Base-by-base conservation (phyloP, 2,888 invertebrate species). In the Netelia inedita region DNA sequence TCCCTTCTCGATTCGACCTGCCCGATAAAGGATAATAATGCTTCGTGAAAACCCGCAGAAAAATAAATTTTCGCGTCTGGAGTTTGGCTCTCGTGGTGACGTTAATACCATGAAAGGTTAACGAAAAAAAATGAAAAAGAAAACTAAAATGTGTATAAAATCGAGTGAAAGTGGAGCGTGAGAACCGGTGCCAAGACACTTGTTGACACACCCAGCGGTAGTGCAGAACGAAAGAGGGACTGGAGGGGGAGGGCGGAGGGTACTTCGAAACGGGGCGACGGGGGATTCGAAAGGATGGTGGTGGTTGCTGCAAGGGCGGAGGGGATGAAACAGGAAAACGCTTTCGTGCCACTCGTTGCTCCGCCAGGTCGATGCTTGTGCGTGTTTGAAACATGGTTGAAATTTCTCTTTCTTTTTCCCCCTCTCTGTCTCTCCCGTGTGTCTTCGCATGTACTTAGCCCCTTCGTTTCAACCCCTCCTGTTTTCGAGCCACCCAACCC, bases 111-210 rank as follows among this genome's bases (percentile, higher is more conserved):
- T 16, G 35, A 28, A 66, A 65, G 59, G 23, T 75, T 53, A 35
- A 5, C 35, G 35, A 35, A 35, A 53, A 81, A 74, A 61, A 53
- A 73, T 57, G 76, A 68, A 69, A 53, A 65, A 74, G 21, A 78
- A 61, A 59, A 46, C 19, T 11, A 41, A n/a, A 43, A 11, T 59
- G 53, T 53, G 57, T 63, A 72, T 69, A 75, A 65, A 79, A 72
- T 74, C 66, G 71, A 83, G 80, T 63, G 63, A 85, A 85, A 82
- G 74, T 79, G 28, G 78, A 82, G 59, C 75, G 73, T 81, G 83
- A 71, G 80, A 80, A 85, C 83, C 72, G 74, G 88, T 89, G 89
- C 88, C 88, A 88, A 88, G 87, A 90, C 90, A 90, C 91, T 91
- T 90, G 91, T 91, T 90, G 91, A 88, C 89, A 83, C 74, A 81